Conservation (phyloP, 2,888 invertebrate species). For the Pristionchus exspectatus region DNA sequence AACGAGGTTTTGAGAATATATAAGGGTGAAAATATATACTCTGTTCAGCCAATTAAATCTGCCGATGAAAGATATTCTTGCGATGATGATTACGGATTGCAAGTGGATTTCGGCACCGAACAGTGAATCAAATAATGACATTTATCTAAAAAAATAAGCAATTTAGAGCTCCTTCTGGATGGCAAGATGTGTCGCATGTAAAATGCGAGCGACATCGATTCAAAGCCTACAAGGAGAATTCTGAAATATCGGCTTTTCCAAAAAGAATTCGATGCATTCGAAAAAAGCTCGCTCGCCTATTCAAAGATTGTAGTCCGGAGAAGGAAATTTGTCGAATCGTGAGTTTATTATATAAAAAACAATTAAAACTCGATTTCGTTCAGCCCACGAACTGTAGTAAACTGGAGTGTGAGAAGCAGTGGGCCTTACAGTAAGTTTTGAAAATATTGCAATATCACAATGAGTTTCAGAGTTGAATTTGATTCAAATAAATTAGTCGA, state of each 20-base stretch:
- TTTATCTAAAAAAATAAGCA: not conserved
- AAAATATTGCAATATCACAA: no score
- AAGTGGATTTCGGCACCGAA: not conserved
- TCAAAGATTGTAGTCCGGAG: not conserved
- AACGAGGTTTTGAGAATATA: not conserved
- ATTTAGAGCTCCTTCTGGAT: not conserved
- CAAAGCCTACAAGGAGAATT: not conserved
- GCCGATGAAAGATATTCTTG: not conserved
- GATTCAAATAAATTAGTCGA: not conserved
- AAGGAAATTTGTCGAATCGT: not conserved
- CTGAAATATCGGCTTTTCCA: not conserved
- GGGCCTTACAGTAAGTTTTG: not conserved
- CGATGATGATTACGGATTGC: not conserved
- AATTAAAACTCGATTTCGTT: not conserved
- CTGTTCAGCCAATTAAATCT: not conserved
- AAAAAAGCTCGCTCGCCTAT: not conserved
- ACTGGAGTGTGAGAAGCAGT: not conserved
- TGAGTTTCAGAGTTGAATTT: not conserved
- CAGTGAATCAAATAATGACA: not conserved
- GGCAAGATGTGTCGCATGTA: not conserved
- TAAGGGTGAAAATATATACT: not conserved
- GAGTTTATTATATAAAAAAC: not conserved
- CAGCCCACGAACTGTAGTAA: not conserved
- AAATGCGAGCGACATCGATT: not conserved
- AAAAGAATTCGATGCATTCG: not conserved